Evolutionary conservation across 1,140 invertebrate genomes (phyloP), one percentile per base, ranked within the genome.

Genomic region (Chironomus tepperi): DNA sequence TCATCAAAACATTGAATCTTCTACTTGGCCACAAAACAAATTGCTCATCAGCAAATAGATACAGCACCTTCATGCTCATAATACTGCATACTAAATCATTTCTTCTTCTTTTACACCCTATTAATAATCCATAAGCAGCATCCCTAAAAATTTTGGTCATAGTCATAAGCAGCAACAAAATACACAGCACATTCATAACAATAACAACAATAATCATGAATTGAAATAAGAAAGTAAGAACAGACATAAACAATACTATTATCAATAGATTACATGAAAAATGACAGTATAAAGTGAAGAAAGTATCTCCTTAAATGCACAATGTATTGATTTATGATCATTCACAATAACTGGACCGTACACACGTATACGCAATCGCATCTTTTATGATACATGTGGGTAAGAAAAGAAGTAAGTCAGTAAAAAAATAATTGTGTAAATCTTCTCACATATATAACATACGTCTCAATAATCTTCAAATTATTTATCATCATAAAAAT

Each of bases 201-300:
- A 34, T 34, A 34, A 34, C 24, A 34, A 34, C 24, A 34, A 34
- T 34, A 34, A 34, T 34, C 24, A 34, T 57, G 47, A n/a, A 5
- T n/a, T 57, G 47, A n/a, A 57, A 57, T 15, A 57, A n/a, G 12
- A 57, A 34, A 57, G 12, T 57, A 57, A 57, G 47, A 10, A n/a
- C 12, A 57, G 24, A 12, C 47, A 57, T 57, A 57, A 57, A 57
- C 47, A 57, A 12, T 57, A 57, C n/a, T 57, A 57, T 57, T 57
- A 57, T 57, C 47, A n/a, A 57, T 57, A 57, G 47, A 57, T 57
- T 57, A 57, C 47, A 57, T 57, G 47, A 57, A 57, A 57, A 57
- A 57, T 57, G 47, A 57, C 47, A 57, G 47, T 57, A 57, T 57
- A 57, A 57, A 57, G 47, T 57, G 47, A 12, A n/a, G n/a, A 57